Base-by-base conservation (phyloP, 2,113 vertebrate species). In the Anthoscopus minutus region DNA sequence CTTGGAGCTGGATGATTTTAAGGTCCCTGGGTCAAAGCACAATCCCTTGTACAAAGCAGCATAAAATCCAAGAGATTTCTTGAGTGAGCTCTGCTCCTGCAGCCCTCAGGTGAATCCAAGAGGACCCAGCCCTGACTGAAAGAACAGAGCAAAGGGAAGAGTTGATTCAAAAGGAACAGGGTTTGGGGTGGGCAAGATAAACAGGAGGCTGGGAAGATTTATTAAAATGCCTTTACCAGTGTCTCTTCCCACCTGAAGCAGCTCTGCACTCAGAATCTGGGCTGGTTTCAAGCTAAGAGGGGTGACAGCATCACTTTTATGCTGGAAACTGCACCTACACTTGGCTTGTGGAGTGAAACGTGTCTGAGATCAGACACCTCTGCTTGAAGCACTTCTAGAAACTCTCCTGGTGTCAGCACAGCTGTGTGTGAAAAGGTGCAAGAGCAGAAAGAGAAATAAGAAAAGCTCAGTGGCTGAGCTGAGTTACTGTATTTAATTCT, bases 311-410 rank as follows among this genome's bases (percentile, higher is more conserved):
- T 16, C 62, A 28, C 51, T 40, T 15, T 42, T 35, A 10, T 2
- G 31, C 79, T 21, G 42, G 38, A 30, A 90, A 30, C 14, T 31
- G 20, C 53, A 30, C 22, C 28, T 11, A 12, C 30, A 2, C 76
- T 13, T 30, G 1, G 14, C 13, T 20, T 0, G 4, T 9, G 38
- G 30, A 77, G 45, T 2, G 42, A 3, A 20, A 61, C 0, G 33
- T 25, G 4, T 14, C 5, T 37, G 48, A 10, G 17, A 60, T 10
- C 53, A 45, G 24, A 30, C 45, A 37, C 28, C 44, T 24, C 45
- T n/a, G 51, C 21, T 4, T 14, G 30, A 20, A 51, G 11, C 69
- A 27, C 22, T 4, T 0, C 1, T 7, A 20, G 54, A 25, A 24
- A 1, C 69, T 48, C 86, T 45, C 7, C 5, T 2, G 2, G 50